Base-by-base conservation (phyloP, 2,888 invertebrate genomes). In the Dryobotodes eremita region DNA sequence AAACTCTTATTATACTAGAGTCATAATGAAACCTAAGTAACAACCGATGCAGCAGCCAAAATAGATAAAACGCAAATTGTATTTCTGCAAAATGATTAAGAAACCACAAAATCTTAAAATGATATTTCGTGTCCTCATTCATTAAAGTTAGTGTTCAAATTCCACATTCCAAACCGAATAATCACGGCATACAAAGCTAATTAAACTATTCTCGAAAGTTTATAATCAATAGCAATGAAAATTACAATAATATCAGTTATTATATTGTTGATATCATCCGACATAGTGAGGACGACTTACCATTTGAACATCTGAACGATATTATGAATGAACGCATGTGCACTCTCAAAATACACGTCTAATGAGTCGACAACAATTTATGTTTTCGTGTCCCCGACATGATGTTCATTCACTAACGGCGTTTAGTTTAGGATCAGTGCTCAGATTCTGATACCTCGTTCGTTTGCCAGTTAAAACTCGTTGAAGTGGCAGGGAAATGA, bases 301-400 rank as follows among this genome's bases (percentile, higher is more conserved):
- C 82, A 80, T 82, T 77, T 72, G 79, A 81, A 78, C 77, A 86
- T 85, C 75, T 80, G 83, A 83, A 79, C 77, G 86, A 88, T 88
- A 86, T 92, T 93, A 93, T 94, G 94, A 94, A 94, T 94, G 94
- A 92, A 93, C 91, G 92, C 92, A 91, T 91, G 92, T 92, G 93
- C 92, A 90, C 77, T 88, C 92, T 90, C 80, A 77, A 93, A 93
- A 93, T 94, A 92, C 85, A 83, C 86, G 70, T 84, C 90, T 93
- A 92, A 93, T 92, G 91, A 91, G 89, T 84, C 85, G 85, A 82
- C 80, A 87, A 88, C 90, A 88, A 91, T 92, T 91, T 92, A 91
- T 92, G 81, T 73, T 78, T 79, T 90, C 89, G 89, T 87, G 91
- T 90, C 89, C 79, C 68, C 83, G 68, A 75, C 80, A 76, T 85